Base-by-base conservation (phyloP, 2,113 vertebrate genomes). In the Ophthalmolycus amberensis region DNA sequence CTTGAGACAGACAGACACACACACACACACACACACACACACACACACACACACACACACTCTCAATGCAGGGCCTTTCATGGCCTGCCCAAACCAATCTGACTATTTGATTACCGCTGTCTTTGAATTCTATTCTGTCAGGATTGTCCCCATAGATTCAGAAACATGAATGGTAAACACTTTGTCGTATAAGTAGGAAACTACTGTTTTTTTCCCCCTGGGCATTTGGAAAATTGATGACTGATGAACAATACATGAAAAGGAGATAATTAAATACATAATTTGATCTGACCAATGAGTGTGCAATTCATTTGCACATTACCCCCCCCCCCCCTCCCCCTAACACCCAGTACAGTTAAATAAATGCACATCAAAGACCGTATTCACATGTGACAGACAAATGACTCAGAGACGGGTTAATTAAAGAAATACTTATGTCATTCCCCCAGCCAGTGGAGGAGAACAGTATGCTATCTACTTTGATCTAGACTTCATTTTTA, bases 381-480 rank as follows among this genome's bases (percentile, higher is more conserved):
- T 52, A 76, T 90, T 93, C 82, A 93, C 95, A 94, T 93, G 94
- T 95, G 95, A 95, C 94, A 94, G 94, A 90, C 94, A 92, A 94
- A 95, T 96, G 95, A 95, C 95, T 91, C 95, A 92, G 95, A 96
- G 95, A 96, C 95, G 95, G 95, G 94, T 94, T 96, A 97, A 97
- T 96, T 96, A 96, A 95, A 96, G 68, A 79, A 93, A 95, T 94
- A 95, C 95, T 95, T 93, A 94, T 82, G 82, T 87, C 83, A 59
- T 40, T 63, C 54, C 9, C 44, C 18, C 44, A 76, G 77, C 56
- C 10, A 50, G 69, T 11, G 56, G 48, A 56, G 56, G 48, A 56
- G 81, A 65, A 75, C 37, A 37, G 77, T 68, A 5, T 63, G 76
- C 46, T 79, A 54, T 50, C 60, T 67, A 18, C 88, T 93, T 91